Evolutionary conservation across 2,797 vertebrate species (phyloP).

Genomic region (Arrhamphus sclerolepis): DNA sequence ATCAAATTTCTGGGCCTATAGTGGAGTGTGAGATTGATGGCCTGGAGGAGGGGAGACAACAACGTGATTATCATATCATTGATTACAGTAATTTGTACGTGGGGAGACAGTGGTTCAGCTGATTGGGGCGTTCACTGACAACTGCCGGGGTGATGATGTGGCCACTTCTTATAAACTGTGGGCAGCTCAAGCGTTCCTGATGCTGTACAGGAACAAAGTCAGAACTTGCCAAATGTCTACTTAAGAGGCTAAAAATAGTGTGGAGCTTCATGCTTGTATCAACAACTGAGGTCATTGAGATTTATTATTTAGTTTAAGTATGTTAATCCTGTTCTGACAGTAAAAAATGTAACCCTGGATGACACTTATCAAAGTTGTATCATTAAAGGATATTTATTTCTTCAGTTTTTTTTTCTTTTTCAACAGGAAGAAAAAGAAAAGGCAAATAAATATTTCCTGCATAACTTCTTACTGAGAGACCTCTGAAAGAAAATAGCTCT

Average conservation of each 20-base stretch:
- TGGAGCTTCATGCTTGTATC: slow-evolving; percentile 4
- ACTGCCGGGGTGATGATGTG: slow-evolving; percentile 38
- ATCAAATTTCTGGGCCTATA: slow-evolving; percentile 44
- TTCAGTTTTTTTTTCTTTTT: slow-evolving; percentile 5
- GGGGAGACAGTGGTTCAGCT: slow-evolving; percentile 22
- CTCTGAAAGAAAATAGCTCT: background rate
- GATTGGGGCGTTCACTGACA: slow-evolving; percentile 49
- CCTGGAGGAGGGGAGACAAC: slow-evolving; percentile 32
- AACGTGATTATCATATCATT: slow-evolving; percentile 52
- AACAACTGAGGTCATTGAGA: slow-evolving; percentile 29
- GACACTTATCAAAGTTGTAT: too few species aligned
- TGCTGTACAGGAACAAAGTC: slow-evolving; percentile 26
- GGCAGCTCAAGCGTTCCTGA: slow-evolving; percentile 48
- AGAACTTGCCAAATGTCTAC: slow-evolving; percentile 33
- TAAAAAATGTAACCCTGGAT: background rate
- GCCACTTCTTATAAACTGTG: slow-evolving; percentile 57
- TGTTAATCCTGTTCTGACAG: slow-evolving; percentile 12
- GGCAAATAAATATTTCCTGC: too few species aligned
- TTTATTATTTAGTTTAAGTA: slow-evolving; percentile 16
- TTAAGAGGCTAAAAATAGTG: slow-evolving; percentile 40
- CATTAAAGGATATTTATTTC: too few species aligned
- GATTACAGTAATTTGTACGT: slow-evolving; percentile 56
- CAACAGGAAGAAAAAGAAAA: slow-evolving; percentile 5
- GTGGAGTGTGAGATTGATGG: slow-evolving; percentile 52
- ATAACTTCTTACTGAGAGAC: background rate